Conservation (phyloP, 1,140 invertebrate genomes). For the Panagrolaimus sp. region DNA sequence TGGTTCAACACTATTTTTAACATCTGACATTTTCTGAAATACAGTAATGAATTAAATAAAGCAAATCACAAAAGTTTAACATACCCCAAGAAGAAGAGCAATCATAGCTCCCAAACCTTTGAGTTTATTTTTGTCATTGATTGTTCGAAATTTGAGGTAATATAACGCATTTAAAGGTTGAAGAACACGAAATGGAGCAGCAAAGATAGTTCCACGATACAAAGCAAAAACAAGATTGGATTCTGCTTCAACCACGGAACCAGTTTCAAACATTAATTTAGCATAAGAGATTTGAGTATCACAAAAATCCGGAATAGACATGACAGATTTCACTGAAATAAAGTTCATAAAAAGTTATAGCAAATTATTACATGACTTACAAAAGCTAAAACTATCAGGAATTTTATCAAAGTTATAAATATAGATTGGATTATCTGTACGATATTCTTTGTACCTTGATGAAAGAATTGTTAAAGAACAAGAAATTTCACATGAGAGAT, state of each 20-base stretch:
- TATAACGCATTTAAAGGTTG: neutral
- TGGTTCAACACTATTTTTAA: neutral
- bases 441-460: no score
- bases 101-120: neutral
- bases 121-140: neutral
- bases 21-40: neutral
- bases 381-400: neutral
- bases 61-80: no score
- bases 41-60: no score
- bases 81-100: neutral
- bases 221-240: neutral
- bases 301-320: neutral
- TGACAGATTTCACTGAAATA: neutral
- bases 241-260: neutral
- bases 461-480: no score
- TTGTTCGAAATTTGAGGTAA: conserved; percentile 2
- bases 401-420: neutral
- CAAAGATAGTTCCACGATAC: neutral
- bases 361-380: neutral
- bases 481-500: no score
- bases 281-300: neutral
- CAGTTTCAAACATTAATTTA: neutral
- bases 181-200: neutral
- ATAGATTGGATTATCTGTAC: neutral
- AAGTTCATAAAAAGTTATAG: neutral